Percentiles rank a stretch among this genome's conserved stretches.
Conservation (phyloP, 1,140 invertebrate genomes). For the Oppia nitens region DNA sequence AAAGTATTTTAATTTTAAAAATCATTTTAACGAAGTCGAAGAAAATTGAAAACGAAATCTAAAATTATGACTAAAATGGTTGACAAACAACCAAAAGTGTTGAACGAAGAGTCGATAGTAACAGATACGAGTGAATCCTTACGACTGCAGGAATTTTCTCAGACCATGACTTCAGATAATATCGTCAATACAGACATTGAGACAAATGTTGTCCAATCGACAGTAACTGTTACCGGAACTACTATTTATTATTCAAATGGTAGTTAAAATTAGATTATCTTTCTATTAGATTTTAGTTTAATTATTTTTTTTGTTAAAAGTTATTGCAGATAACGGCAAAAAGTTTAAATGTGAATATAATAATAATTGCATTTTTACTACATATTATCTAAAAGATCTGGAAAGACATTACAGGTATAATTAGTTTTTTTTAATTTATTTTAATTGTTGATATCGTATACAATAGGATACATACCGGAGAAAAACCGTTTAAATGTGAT, state of each 20-base stretch:
- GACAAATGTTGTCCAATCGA: background rate
- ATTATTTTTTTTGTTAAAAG: background rate
- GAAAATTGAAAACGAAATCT: too few relatives aligned
- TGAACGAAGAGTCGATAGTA: too few relatives aligned
- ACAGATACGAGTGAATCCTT: too few relatives aligned
- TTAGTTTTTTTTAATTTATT: too few relatives aligned
- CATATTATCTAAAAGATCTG: background rate
- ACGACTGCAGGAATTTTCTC: too few relatives aligned
- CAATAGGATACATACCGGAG: constrained; percentile 56
- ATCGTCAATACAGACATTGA: background rate
- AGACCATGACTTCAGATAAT: too few relatives aligned
- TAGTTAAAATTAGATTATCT: background rate
- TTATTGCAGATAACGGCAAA: background rate
- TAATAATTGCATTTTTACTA: background rate
- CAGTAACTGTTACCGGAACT: background rate
- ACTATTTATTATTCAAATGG: background rate
- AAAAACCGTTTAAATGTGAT: constrained; percentile 44
- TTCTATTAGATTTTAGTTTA: background rate
- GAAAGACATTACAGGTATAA: background rate
- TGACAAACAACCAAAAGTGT: too few relatives aligned
- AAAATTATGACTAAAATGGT: too few relatives aligned
- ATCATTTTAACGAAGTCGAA: too few relatives aligned
- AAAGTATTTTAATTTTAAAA: too few relatives aligned
- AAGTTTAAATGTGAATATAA: background rate
- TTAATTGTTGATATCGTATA: too few relatives aligned